phyloP scores from a whole-genome alignment of 2,113 vertebrate genomes.

The Diadophis punctatus region DNA sequence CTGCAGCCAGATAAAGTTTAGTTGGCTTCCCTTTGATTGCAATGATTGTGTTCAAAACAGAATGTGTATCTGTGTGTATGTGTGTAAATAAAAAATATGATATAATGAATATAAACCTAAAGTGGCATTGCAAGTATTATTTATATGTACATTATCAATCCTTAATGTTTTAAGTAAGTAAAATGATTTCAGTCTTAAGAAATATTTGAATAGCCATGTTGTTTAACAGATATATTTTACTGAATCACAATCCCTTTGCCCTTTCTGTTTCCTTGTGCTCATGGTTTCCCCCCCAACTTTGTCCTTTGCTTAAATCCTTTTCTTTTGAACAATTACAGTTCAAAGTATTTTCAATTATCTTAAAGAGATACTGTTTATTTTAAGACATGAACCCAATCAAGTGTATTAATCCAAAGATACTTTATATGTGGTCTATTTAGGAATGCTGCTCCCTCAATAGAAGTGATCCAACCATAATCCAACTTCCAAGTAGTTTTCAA shows the following conservation, averaged over 20 bases:
- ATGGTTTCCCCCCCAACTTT: background rate
- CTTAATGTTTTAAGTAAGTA: background rate
- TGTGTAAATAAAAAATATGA: background rate
- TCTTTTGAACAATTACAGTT: background rate
- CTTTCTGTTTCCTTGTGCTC: background rate
- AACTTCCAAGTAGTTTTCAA: background rate
- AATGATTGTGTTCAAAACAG: background rate
- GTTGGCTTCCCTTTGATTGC: background rate
- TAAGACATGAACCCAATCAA: background rate
- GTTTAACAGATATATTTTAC: background rate
- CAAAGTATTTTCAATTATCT: background rate
- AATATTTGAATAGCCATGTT: background rate
- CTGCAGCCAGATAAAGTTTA: background rate
- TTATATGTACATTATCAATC: background rate
- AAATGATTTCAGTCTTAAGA: background rate
- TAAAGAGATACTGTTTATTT: background rate
- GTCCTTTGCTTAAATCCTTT: background rate
- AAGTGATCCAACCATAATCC: background rate
- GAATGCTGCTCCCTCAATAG: background rate
- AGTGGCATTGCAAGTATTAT: background rate
- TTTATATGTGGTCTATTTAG: background rate
- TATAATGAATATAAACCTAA: background rate
- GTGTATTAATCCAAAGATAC: background rate
- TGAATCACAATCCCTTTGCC: background rate
- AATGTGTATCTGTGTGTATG: background rate